These are phyloP conservation scores for Ichneumon xanthorius DNA, from an alignment of 2,888 invertebrate genomes.

Conservation along the genomic window DNA sequence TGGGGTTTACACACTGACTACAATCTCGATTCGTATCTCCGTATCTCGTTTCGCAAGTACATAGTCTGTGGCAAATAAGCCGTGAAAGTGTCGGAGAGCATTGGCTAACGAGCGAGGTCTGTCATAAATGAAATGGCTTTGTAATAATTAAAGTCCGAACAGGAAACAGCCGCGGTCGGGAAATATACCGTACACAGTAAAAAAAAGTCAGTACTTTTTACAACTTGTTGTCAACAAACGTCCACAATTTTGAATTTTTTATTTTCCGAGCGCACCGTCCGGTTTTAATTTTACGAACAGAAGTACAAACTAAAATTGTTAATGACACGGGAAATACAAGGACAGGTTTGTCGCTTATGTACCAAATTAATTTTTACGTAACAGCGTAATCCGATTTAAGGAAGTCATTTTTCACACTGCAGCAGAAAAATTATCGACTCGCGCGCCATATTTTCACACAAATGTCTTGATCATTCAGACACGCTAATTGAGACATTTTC, in stretches of 20 bases:
- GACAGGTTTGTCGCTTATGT: no score
- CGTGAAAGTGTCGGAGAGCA: conserved; percentile 43
- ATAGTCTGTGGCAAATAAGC: conserved; percentile 30
- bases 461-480: not conserved
- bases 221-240: no score
- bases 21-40: conserved; percentile 51
- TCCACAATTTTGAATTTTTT: no score
- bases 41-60: conserved; percentile 47
- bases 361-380: no score
- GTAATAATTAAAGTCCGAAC: not conserved
- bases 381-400: no score
- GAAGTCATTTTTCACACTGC: not conserved
- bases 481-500: not conserved
- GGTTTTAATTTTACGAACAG: no score
- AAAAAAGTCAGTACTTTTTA: no score
- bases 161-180: not conserved
- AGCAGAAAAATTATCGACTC: not conserved
- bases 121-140: conserved; percentile 3
- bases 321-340: no score
- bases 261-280: no score
- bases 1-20: not conserved
- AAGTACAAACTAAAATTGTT: no score
- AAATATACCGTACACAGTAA: not conserved
- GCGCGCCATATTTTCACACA: not conserved
- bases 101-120: conserved; percentile 4